phyloP scores from a whole-genome alignment of 1,140 invertebrate species.

The Andricus grossulariae region DNA sequence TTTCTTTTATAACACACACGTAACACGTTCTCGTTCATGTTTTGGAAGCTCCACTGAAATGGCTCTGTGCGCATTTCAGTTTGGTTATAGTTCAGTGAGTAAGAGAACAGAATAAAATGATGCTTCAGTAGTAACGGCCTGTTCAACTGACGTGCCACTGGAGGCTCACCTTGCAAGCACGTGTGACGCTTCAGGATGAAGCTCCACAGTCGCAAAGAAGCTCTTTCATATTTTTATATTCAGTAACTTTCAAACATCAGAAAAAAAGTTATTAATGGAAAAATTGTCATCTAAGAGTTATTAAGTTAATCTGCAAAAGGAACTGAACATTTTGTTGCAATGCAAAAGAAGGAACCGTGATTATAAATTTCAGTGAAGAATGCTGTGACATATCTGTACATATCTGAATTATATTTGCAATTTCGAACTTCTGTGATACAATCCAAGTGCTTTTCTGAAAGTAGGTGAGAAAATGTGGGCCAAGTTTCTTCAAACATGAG shows the following conservation, averaged over 20 bases:
- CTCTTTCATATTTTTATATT: background rate
- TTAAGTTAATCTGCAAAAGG: background rate
- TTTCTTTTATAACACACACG: conserved; percentile 17
- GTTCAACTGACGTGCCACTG: conserved; percentile 10
- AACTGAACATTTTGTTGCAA: background rate
- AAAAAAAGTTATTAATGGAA: background rate
- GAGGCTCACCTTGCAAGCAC: conserved; percentile 26
- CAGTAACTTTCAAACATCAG: background rate
- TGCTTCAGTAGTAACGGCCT: conserved; percentile 28
- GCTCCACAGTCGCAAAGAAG: background rate
- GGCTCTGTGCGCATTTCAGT: conserved; percentile 30
- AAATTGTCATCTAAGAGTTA: background rate
- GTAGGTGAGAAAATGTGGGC: conserved; percentile 25
- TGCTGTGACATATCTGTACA: no score
- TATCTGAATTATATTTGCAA: no score
- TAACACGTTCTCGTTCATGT: background rate
- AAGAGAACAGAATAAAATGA: conserved; percentile 30
- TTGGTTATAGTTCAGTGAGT: conserved; percentile 29
- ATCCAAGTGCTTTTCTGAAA: conserved; percentile 22
- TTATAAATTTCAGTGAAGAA: no score
- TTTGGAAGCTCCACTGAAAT: conserved; percentile 19
- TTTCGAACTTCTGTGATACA: background rate
- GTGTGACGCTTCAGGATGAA: conserved; percentile 12
- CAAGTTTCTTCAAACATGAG: conserved; percentile 18
- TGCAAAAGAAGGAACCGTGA: no score